Base-by-base conservation (phyloP, 2,888 invertebrate species). In the Drosophila cognata region DNA sequence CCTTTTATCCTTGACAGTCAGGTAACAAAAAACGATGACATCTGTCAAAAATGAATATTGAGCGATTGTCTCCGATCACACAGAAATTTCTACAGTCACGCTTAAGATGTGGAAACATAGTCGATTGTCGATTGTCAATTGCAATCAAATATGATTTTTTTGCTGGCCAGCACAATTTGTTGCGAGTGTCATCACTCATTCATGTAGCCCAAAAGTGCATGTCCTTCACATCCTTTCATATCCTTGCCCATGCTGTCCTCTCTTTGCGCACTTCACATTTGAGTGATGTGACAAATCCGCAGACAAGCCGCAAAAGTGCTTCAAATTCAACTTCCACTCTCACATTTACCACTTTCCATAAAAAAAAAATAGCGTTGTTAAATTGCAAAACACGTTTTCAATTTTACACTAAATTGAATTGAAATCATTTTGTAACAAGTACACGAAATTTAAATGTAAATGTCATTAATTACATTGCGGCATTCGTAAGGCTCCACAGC, bases 211-310 rank as follows among this genome's bases (percentile, higher is more conserved):
- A 38, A 38, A n/a, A 38, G 18, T 56, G 10, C 28, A 21, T 50
- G n/a, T 59, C 59, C 38, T 58, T 58, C 50, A 36, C 48, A 46
- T 63, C 55, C 61, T 71, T 46, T 25, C 21, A 25, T 21, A 7
- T 16, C 16, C 35, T 46, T 33, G 41, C 50, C 72, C 43, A 38
- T 28, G 5, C 8, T 2, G 4, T 51, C 21, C 33, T 28, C 57
- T 31, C 58, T 53, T 36, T 60, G 58, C 73, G 53, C 79, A 66
- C 81, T 73, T 73, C 74, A 62, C 50, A 33, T 69, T 74, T 89
- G 89, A 89, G 81, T 86, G 89, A 89, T 84, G 90, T 89, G 84
- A 62, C 89, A 81, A 89, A 90, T 89, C 51, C 68, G 77, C 41
- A 71, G 60, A 84, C 81, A 87, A 66, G 82, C 82, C 76, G 58